These are phyloP conservation scores for Noctilio leporinus DNA, from an alignment of 2,113 vertebrate genomes.

Conservation along the genomic window DNA sequence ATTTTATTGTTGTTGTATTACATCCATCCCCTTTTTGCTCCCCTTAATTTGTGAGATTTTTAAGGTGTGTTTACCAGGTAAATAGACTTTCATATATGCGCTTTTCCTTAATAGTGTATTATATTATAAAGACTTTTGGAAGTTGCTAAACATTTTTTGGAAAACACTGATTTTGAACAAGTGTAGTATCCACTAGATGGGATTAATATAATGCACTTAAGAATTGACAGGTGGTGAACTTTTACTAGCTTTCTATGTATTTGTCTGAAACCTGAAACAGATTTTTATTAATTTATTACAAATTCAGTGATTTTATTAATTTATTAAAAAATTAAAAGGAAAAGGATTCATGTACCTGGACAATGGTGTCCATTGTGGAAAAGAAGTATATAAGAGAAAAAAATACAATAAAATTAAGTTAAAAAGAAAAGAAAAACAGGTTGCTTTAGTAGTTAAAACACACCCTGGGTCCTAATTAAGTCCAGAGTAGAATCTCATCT, in stretches of 20 bases:
- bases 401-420: no score
- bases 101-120: not conserved
- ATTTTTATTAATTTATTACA: not conserved
- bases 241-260: not conserved
- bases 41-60: not conserved
- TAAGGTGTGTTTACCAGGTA: not conserved
- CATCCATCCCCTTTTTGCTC: no score
- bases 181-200: not conserved
- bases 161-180: not conserved
- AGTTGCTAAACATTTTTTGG: not conserved
- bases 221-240: not conserved
- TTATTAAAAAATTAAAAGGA: no score
- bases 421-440: not conserved
- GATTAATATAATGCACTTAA: not conserved
- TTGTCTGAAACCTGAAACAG: not conserved
- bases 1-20: no score
- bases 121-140: not conserved
- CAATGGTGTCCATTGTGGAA: no score
- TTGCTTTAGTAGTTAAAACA: not conserved
- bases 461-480: not conserved
- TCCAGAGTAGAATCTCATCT: not conserved
- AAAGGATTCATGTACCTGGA: no score
- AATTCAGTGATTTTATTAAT: not conserved
- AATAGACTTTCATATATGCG: not conserved
- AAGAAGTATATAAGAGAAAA: no score